Base-by-base conservation (phyloP, 2,888 invertebrate genomes). In the Polymixis lichenea region DNA sequence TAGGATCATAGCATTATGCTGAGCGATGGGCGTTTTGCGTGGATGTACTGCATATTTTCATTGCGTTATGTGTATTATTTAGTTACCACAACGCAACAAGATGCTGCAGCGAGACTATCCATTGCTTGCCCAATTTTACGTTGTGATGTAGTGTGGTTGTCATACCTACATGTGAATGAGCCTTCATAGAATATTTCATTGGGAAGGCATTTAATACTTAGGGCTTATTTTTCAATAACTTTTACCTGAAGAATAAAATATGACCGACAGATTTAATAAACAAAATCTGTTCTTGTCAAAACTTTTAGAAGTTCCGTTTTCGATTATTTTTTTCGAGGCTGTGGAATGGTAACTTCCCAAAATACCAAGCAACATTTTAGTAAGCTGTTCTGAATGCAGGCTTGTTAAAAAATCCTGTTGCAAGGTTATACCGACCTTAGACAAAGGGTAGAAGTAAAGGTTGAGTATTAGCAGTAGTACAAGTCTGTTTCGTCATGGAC, bases 391-490 rank as follows among this genome's bases (percentile, higher is more conserved):
- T 22, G 11, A 66, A 17, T 28, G 43, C 28, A 22, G 22, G 3
- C 25, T 11, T 65, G 1, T 6, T 9, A 9, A 28, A n/a, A 38
- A 25, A 28, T 28, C 22, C 15, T n/a, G n/a, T 58, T 32, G 22
- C 6, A 51, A 9, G 0, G 15, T 53, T 53, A 56, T 17, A 38
- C 51, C 25, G 25, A 53, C 17, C 8, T 1, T n/a, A 22, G 6
- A 7, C n/a, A 38, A 67, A 11, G n/a, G 13, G 1, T 13, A n/a
- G 6, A 6, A 68, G 22, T 43, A 49, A 17, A 25, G 22, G 17
- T 75, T 38, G 53, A 79, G 25, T 61, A 49, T 61, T 15, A 62
- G 38, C n/a, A 64, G 62, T 22, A 56, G 28, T 49, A 61, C 32
- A 58, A 15, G 22, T 38, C 13, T 6, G 17, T 43, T 3, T 19